These are phyloP conservation scores for Sicus ferrugineus DNA, from an alignment of 2,888 invertebrate genomes.

Conservation along the genomic window DNA sequence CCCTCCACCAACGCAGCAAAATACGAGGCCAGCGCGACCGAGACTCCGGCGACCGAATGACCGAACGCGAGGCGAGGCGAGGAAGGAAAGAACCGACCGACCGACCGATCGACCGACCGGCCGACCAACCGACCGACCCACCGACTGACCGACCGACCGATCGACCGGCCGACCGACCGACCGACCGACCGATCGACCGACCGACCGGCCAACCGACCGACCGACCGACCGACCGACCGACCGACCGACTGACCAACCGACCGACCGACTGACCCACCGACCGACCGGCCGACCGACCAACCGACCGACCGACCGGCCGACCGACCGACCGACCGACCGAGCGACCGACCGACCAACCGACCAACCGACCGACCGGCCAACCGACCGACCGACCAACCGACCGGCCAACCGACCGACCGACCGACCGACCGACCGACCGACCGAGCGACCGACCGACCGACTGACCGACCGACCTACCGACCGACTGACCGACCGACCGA, in stretches of 20 bases:
- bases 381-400: neutral
- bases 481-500: neutral
- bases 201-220: neutral
- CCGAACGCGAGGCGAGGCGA: neutral
- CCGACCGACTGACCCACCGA: neutral
- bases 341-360: neutral
- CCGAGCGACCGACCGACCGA: neutral
- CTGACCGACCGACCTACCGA: neutral
- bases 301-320: neutral
- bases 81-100: neutral
- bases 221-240: neutral
- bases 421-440: neutral
- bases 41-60: neutral
- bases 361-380: neutral
- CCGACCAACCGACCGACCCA: neutral
- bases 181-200: neutral
- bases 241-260: no score
- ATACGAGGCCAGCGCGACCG: no score
- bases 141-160: neutral
- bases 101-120: neutral
- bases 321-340: neutral
- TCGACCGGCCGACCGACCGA: neutral
- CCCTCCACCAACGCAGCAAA: neutral
- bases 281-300: neutral
- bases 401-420: neutral